Base-by-base conservation (phyloP, 2,888 invertebrate genomes). In the Nymphalis c-album region DNA sequence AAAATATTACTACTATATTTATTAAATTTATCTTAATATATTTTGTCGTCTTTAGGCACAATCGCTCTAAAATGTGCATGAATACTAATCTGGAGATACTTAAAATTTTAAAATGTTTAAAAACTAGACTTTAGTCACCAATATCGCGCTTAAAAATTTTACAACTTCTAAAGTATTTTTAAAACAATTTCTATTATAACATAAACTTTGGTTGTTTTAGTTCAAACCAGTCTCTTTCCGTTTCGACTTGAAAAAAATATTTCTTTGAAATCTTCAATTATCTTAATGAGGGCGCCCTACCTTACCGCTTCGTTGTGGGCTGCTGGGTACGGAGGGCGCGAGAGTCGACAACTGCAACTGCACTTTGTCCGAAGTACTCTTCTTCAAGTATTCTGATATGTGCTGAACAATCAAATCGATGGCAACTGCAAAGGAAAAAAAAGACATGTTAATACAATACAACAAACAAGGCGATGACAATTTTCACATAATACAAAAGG, bases 341-440 rank as follows among this genome's bases (percentile, higher is more conserved):
- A 84, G 81, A 1, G 78, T 75, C 2, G 79, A 77, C 73, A 81
- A 81, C 63, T 83, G 83, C 35, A 83, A 74, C 17, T 64, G 68
- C 40, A 73, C 72, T 76, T 82, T 83, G 69, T 84, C 86, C 8
- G 71, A 71, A 0, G 85, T 80, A 69, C 83, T 88, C 58, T 86
- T 78, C 79, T 94, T 95, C 80, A 98, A 91, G 82, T 98, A 95
- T 85, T 98, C 98, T 77, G 97, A 96, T 85, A 99, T 98, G 88
- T 98, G 98, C 90, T 98, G 98, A 61, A 99, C 98, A 83, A 99
- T 98, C 87, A 99, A 93, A 85, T 98, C 98, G 84, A 99, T 98
- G 75, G 99, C 99, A 87, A 99, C 99, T 98, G 95, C 69, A 96
- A 95, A 84, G 83, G 84, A 62, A 64, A 53, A 75, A 48, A n/a